Evolutionary conservation across 1,140 invertebrate species (phyloP), one percentile per base, ranked within the genome.

Genomic region (Intoshia linei): DNA sequence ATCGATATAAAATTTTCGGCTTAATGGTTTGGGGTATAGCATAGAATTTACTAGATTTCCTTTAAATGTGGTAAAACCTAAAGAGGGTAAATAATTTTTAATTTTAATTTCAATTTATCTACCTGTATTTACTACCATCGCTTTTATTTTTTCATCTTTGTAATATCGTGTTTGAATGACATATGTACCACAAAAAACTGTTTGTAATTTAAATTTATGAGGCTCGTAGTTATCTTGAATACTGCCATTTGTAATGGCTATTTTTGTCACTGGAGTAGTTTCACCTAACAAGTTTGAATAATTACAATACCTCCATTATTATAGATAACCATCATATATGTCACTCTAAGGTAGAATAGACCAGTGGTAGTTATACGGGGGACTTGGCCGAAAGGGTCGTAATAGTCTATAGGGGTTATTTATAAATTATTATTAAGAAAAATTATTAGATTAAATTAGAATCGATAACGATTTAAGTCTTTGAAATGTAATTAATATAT

Each of bases 131-230:
- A 75, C 66, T 1, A 76, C 72, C 30, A 74, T 67, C 1, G 73
- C 73, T 23, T 69, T 52, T n/a, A 62, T 52, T 21, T 48, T 43
- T 24, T 45, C 44, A 43, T 67, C 68, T 32, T 68, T 69, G 48
- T 71, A 74, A 48, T 73, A 78, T 39, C 79, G 61, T 0, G 78
- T 84, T 55, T 92, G 83, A 40, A 92, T 72, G 13, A 92, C 68
- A 48, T 69, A 66, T 0, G 83, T 92, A 0, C 83, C 83, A 51
- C 74, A 78, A 49, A 73, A 92, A 14, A 39, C 18, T 1, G 29
- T 20, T 18, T 39, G 29, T 5, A 29, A 18, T 2, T 14, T 19
- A 23, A 33, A 22, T 3, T 32, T 25, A 14, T 39, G 15, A 15
- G 25, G 14, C 5, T 33, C 11, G 29, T 27, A 39, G 3, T 4